These are phyloP conservation scores for Caretta caretta DNA, from an alignment of 2,113 vertebrate species.

Conservation along the genomic window DNA sequence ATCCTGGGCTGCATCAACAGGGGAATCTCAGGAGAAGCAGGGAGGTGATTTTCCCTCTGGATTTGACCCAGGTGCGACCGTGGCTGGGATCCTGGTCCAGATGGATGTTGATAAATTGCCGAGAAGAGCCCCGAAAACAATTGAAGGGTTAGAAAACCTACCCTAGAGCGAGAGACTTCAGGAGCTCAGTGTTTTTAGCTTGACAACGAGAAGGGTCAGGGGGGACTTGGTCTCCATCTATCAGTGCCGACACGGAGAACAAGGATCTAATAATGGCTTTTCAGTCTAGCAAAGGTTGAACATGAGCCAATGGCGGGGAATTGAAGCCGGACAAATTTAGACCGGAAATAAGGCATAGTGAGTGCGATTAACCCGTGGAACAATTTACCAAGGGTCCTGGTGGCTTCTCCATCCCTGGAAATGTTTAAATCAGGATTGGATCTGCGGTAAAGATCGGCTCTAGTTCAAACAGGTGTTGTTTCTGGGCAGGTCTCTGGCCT, in stretches of 20 bases:
- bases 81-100: neutral
- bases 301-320: neutral
- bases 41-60: neutral
- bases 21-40: neutral
- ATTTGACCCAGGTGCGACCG: neutral
- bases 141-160: neutral
- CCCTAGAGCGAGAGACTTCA: neutral
- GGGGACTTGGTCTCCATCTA: neutral
- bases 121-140: neutral
- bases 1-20: neutral
- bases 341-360: neutral
- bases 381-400: neutral
- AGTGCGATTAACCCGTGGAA: neutral
- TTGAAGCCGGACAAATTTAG: neutral
- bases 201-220: neutral
- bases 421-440: neutral
- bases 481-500: neutral
- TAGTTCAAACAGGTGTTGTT: neutral
- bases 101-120: neutral
- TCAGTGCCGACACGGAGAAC: neutral
- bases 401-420: neutral
- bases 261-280: neutral
- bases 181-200: neutral
- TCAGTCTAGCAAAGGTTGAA: neutral
- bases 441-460: neutral